These are phyloP conservation scores for Dunckerocampus dactyliophorus DNA, from an alignment of 2,113 vertebrate species.

Conservation along the genomic window DNA sequence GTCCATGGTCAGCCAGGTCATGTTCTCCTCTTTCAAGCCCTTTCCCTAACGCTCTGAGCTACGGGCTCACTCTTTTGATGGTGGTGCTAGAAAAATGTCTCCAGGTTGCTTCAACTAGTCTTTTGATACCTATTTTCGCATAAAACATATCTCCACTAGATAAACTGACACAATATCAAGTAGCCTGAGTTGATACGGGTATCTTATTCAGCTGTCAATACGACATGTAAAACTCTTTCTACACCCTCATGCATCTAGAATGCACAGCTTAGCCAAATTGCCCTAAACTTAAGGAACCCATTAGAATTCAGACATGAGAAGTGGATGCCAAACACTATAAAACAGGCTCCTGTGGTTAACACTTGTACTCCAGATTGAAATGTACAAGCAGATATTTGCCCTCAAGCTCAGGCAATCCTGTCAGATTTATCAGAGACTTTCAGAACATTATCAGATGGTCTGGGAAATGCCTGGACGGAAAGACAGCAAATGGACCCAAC, in stretches of 20 bases:
- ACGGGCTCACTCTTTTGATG: background rate
- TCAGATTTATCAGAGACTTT: slow-evolving; percentile 16
- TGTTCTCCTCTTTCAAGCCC: background rate
- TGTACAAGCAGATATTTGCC: slow-evolving; percentile 17
- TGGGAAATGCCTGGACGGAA: background rate
- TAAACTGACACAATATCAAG: background rate
- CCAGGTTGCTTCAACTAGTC: background rate
- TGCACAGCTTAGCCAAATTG: background rate
- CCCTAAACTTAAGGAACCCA: background rate
- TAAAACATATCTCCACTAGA: background rate
- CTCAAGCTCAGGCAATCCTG: slow-evolving; percentile 24
- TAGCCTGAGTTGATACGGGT: background rate
- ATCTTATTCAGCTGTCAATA: background rate
- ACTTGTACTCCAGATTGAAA: slow-evolving; percentile 14
- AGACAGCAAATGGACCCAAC: background rate
- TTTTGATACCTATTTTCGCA: background rate
- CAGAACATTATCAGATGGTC: slow-evolving; percentile 10
- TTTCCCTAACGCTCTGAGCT: background rate
- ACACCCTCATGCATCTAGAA: background rate
- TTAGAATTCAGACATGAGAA: slow-evolving; percentile 5
- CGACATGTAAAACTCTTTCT: background rate
- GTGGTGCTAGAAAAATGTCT: background rate
- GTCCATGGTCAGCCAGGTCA: background rate
- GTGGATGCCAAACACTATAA: slow-evolving; percentile 10
- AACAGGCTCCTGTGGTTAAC: slow-evolving; percentile 2